Evolutionary conservation across 2,888 invertebrate species (phyloP).

Genomic region (Drosophila parthenogenetica): DNA sequence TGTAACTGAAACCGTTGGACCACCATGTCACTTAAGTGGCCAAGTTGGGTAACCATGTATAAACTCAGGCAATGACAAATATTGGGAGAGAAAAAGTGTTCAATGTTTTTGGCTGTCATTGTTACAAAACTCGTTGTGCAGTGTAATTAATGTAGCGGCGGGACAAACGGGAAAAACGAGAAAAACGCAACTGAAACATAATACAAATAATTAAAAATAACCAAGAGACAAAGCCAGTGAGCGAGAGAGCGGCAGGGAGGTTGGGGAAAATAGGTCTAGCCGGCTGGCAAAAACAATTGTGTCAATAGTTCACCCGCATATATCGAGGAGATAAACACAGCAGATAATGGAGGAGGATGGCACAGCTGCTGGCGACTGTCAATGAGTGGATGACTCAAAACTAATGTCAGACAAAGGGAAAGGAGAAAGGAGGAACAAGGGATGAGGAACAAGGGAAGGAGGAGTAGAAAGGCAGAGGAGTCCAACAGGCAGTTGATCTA

Average conservation of each 20-base stretch:
- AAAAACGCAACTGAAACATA: conserved; percentile 70
- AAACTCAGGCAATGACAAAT: conserved; percentile 58
- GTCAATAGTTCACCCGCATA: conserved; percentile 80
- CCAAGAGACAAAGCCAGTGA: conserved; percentile 52
- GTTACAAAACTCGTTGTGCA: conserved; percentile 45
- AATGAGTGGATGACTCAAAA: conserved; percentile 65
- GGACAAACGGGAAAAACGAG: conserved; percentile 11
- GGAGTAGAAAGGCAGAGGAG: conserved; percentile 19
- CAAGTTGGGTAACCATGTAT: conserved; percentile 53
- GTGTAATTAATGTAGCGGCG: conserved; percentile 61
- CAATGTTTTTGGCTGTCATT: conserved; percentile 37
- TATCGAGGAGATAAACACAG: conserved; percentile 69
- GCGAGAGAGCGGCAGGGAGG: not conserved
- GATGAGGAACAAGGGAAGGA: not conserved
- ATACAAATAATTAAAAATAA: conserved; percentile 81
- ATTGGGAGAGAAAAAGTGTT: conserved; percentile 57
- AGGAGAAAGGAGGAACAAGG: no score
- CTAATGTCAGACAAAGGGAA: conserved; percentile 36
- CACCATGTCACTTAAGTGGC: conserved; percentile 64
- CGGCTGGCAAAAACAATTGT: conserved; percentile 74
- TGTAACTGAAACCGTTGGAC: conserved; percentile 28
- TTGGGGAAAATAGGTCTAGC: conserved; percentile 42
- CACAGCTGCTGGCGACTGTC: conserved; percentile 72
- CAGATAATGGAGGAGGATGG: conserved; percentile 55
- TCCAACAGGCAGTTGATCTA: conserved; percentile 71